Percentiles rank a stretch among this genome's conserved stretches.
These are phyloP conservation scores for Drosophila quasianomalipes DNA, from an alignment of 2,888 invertebrate species.

Conservation along the genomic window DNA sequence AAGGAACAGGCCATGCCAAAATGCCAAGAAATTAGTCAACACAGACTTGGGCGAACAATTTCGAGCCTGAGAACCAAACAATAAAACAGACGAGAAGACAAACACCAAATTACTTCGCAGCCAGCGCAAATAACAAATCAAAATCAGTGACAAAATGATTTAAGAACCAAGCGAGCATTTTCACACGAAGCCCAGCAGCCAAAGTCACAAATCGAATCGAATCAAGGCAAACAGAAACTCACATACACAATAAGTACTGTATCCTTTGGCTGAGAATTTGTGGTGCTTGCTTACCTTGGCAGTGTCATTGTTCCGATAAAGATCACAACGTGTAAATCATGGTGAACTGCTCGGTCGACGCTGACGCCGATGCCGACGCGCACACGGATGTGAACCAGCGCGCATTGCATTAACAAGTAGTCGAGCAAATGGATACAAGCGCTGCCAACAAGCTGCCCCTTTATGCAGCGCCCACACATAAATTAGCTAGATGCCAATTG, in stretches of 20 bases:
- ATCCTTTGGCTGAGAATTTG: constrained; percentile 75
- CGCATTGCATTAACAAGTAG: constrained; percentile 77
- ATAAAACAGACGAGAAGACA: constrained; percentile 51
- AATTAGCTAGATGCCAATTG: constrained; percentile 40
- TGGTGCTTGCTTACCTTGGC: constrained; percentile 49
- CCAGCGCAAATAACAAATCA: constrained; percentile 72
- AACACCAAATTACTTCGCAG: constrained; percentile 66
- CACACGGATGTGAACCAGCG: constrained; percentile 16
- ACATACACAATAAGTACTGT: constrained; percentile 39
- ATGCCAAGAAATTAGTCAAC: constrained; percentile 59
- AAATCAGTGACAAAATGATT: constrained; percentile 81
- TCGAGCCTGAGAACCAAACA: constrained; percentile 72
- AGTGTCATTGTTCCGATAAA: constrained; percentile 73
- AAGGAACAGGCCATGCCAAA: constrained; percentile 24
- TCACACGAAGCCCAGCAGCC: constrained; percentile 71
- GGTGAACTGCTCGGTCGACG: constrained; percentile 45
- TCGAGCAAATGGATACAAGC: constrained; percentile 74
- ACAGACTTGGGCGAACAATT: constrained; percentile 26
- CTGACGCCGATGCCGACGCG: constrained; percentile 33
- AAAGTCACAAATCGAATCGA: constrained; percentile 52
- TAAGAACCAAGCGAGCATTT: constrained; percentile 73
- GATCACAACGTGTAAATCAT: constrained; percentile 77
- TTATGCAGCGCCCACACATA: constrained; percentile 48
- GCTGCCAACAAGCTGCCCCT: constrained; percentile 25
- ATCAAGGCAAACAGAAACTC: constrained; percentile 42